Base-by-base conservation (phyloP, 2,113 vertebrate species). In the Haemorhous mexicanus region DNA sequence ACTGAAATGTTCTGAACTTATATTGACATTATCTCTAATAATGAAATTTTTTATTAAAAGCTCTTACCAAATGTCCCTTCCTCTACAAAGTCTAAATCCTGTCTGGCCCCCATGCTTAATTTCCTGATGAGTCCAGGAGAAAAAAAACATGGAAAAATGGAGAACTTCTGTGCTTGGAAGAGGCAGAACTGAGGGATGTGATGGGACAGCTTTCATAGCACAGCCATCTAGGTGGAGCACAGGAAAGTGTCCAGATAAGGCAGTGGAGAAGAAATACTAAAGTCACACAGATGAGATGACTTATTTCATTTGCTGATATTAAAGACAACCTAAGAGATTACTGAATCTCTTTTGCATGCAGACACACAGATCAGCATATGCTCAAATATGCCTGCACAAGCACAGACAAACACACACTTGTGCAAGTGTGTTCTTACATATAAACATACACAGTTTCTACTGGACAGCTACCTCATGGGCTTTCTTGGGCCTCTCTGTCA, bases 1-100 rank as follows among this genome's bases (percentile, higher is more conserved):
- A 76, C 84, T 79, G 58, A 94, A 94, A 93, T 67, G 32, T 41
- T 91, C 94, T 94, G 75, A 88, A 92, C 11, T 83, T 92, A 84
- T 44, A 55, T 22, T 89, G 70, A 20, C 26, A 79, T 95, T 80
- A 63, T 93, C 30, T 79, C 58, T 73, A 37, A 75, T 32, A 77
- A 53, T 13, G 5, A 64, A 87, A 89, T 82, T 50, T 8, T 32
- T 84, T 80, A 49, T 74, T 90, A 85, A 68, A 93, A 47, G 7
- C 56, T 76, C 17, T 53, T 91, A 67, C 7, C 37, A 59, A 61
- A 75, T 46, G 22, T 61, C 35, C 24, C 24, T 93, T 89, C 80
- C 72, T 67, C 78, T 77, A 86, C 37, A 52, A 52, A 56, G 53
- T 80, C 75, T 52, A 55, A 92, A 74, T 80, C 49, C 66, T 69